Base-by-base conservation (phyloP, 2,888 invertebrate species). In the Elmis aenea region DNA sequence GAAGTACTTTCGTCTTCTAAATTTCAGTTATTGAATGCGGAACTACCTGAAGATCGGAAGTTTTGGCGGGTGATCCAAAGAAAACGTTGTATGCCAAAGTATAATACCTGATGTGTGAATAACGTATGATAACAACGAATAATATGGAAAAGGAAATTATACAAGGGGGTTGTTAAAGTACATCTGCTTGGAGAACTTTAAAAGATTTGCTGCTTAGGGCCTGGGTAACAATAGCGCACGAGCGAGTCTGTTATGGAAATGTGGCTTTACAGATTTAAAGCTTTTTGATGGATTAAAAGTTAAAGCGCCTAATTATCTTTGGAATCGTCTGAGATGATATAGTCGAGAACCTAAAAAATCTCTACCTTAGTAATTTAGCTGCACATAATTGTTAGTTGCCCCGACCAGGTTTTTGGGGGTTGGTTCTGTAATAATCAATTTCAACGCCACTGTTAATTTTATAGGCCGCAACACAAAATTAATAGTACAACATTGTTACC, bases 1-100 rank as follows among this genome's bases (percentile, higher is more conserved):
- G n/a, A n/a, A n/a, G n/a, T n/a, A n/a, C n/a, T n/a, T n/a, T n/a
- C n/a, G n/a, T n/a, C n/a, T n/a, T n/a, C n/a, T n/a, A n/a, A n/a
- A n/a, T n/a, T n/a, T n/a, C n/a, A n/a, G n/a, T n/a, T n/a, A n/a
- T n/a, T n/a, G n/a, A n/a, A n/a, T n/a, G 27, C 59, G 59, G 58
- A 60, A 58, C 60, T 62, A 61, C 61, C 59, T 61, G 61, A 58
- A 45, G 36, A 43, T 45, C 57, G 59, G 59, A 62, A 60, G 58
- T 58, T 61, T 62, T 60, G 60, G 60, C 59, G 61, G 58, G 54
- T 48, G 53, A 57, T 34, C 30, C 20, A 50, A 55, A 54, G 42
- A 42, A 52, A 52, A 57, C 58, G 57, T 55, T 57, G 52, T 42
- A 55, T 50, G 38, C 36, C 33, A 28, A 41, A 35, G 42, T 45